Base-by-base conservation (phyloP, 2,888 invertebrate genomes). In the Octodonta nipae region DNA sequence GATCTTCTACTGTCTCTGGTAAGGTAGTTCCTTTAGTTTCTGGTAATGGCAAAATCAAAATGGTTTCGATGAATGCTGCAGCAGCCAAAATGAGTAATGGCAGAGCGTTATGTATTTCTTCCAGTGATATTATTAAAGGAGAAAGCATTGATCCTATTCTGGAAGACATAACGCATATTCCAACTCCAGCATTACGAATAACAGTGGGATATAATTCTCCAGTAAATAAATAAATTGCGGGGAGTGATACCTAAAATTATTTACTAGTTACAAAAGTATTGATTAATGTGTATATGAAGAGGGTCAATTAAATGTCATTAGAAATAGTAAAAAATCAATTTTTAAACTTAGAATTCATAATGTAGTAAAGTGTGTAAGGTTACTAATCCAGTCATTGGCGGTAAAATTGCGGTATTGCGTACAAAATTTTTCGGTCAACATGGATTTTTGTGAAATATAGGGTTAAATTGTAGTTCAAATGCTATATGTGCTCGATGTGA, bases 121-220 rank as follows among this genome's bases (percentile, higher is more conserved):
- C 49, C 20, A 58, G 37, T 2, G 54, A 43, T 17, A 59, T 48
- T 4, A 60, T 37, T 7, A 61, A 34, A 2, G 61, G 61, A 2
- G 61, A 56, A 11, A 77, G 46, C 69, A 84, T 79, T 0, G 83
- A 81, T n/a, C 83, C 85, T 27, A 84, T 60, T 38, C 84, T 67
- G 2, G 81, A 79, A 46, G 77, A 79, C 61, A 77, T 78, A 1
- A 80, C 75, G 28, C 79, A 77, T 1, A 73, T 67, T 6, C 83
- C 82, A 28, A 85, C 70, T 2, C 81, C 83, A 10, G 75, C 73
- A 51, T 85, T 85, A 11, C 86, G 66, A 3, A 80, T 70, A 10
- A 79, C 67, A 0, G 85, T 86, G 6, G 86, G 86, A 51, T 75
- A 84, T 17, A 84, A 56, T 58, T 86, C 85, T 0, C 82, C 79